phyloP scores from a whole-genome alignment of 1,140 invertebrate genomes.

The Camponotus floridanus region DNA sequence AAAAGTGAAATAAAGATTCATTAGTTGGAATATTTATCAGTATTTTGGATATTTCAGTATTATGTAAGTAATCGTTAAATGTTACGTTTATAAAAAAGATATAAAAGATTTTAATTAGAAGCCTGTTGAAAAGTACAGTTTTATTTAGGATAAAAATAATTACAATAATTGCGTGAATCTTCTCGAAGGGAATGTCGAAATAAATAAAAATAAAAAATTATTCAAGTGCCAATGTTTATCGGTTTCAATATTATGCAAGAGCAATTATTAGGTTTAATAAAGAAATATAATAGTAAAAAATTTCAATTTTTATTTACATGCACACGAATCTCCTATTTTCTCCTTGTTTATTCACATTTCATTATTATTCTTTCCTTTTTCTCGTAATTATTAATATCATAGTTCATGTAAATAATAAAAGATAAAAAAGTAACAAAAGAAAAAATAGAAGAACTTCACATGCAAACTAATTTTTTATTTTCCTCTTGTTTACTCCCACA shows the following conservation, averaged over 20 bases:
- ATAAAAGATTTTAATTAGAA: conserved; percentile 4
- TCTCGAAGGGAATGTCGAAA: too few relatives aligned
- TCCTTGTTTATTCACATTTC: background rate
- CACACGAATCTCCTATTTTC: background rate
- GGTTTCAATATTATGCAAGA: too few relatives aligned
- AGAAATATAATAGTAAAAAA: background rate
- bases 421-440: background rate
- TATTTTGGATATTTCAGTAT: background rate
- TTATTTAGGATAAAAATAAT: too few relatives aligned
- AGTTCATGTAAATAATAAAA: background rate
- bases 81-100: background rate
- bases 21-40: conserved; percentile 17
- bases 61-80: conserved; percentile 23
- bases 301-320: background rate
- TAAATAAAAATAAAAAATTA: too few relatives aligned
- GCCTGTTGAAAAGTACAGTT: too few relatives aligned
- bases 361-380: background rate
- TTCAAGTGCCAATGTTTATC: too few relatives aligned
- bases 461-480: too few relatives aligned
- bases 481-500: too few relatives aligned
- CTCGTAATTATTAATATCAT: background rate
- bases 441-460: too few relatives aligned
- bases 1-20: background rate
- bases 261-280: background rate
- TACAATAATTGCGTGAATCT: too few relatives aligned